Conservation (phyloP, 2,888 invertebrate species). For the Apomyelois bistriatella region DNA sequence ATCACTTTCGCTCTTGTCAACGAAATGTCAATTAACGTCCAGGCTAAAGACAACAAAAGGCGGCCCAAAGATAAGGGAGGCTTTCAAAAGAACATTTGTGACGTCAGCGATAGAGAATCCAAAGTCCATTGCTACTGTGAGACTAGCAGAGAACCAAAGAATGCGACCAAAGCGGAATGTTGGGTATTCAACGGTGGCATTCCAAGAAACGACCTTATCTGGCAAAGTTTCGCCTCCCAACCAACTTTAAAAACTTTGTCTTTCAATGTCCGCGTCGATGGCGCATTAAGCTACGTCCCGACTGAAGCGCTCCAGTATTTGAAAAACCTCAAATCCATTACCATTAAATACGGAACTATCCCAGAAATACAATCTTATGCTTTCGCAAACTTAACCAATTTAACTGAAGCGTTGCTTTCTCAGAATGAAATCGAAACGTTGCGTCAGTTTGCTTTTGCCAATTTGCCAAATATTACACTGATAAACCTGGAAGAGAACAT, state of each 20-base stretch:
- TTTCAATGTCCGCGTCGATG: constrained; percentile 85
- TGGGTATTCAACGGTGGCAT: constrained; percentile 86
- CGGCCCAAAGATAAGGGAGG: constrained; percentile 73
- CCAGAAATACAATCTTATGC: constrained; percentile 84
- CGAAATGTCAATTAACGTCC: constrained; percentile 71
- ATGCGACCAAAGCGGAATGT: constrained; percentile 87
- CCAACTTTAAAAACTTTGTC: constrained; percentile 84
- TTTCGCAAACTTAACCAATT: constrained; percentile 85
- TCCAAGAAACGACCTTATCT: constrained; percentile 84
- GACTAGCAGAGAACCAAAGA: constrained; percentile 69
- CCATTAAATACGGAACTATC: constrained; percentile 86
- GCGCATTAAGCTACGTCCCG: constrained; percentile 85
- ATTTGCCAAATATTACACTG: constrained; percentile 83
- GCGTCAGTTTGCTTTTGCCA: constrained; percentile 85
- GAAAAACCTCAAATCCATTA: constrained; percentile 82
- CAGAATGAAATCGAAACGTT: constrained; percentile 85
- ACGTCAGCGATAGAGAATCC: constrained; percentile 74
- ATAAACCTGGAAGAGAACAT: constrained; percentile 88
- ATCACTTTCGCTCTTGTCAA: constrained; percentile 68
- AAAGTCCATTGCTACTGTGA: constrained; percentile 86
- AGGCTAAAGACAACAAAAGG: constrained; percentile 67
- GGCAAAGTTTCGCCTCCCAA: constrained; percentile 88
- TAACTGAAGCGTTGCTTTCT: constrained; percentile 83
- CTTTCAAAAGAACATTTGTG: constrained; percentile 79
- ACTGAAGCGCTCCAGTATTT: constrained; percentile 84